Evolutionary conservation across 2,113 vertebrate species (phyloP).

Genomic region (Hypanus sabinus): DNA sequence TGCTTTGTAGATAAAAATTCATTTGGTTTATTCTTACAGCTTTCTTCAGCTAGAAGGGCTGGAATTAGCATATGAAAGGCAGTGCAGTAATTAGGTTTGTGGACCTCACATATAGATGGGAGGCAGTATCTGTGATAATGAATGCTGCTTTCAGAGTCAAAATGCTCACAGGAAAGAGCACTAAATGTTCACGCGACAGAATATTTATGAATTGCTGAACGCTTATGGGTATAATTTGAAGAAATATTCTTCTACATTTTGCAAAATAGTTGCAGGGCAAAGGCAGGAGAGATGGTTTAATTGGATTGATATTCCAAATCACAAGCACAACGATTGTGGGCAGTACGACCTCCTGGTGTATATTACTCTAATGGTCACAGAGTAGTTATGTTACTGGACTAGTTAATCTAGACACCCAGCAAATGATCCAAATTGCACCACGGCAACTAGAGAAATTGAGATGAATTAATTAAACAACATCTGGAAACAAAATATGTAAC

Average conservation of each 20-base stretch:
- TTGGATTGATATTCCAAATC: background rate
- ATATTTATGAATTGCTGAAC: background rate
- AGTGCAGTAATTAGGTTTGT: background rate
- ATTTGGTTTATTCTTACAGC: background rate
- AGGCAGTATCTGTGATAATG: background rate
- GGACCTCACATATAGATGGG: background rate
- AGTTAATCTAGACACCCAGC: too few relatives aligned
- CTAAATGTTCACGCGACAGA: background rate
- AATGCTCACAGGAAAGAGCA: background rate
- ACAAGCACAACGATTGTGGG: background rate
- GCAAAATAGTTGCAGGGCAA: background rate
- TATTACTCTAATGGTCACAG: background rate
- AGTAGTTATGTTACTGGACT: too few relatives aligned
- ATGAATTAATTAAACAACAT: too few relatives aligned
- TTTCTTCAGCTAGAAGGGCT: background rate
- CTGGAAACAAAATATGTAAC: too few relatives aligned
- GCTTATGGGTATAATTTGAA: background rate
- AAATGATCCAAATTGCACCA: too few relatives aligned
- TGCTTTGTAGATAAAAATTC: background rate
- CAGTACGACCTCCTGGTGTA: background rate
- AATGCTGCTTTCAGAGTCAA: background rate
- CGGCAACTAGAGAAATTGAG: too few relatives aligned
- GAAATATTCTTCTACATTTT: background rate
- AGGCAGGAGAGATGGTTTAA: background rate
- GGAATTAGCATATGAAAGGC: slow-evolving; percentile 8